Base-by-base conservation (phyloP, 2,113 vertebrate species). In the Pantherophis guttatus region DNA sequence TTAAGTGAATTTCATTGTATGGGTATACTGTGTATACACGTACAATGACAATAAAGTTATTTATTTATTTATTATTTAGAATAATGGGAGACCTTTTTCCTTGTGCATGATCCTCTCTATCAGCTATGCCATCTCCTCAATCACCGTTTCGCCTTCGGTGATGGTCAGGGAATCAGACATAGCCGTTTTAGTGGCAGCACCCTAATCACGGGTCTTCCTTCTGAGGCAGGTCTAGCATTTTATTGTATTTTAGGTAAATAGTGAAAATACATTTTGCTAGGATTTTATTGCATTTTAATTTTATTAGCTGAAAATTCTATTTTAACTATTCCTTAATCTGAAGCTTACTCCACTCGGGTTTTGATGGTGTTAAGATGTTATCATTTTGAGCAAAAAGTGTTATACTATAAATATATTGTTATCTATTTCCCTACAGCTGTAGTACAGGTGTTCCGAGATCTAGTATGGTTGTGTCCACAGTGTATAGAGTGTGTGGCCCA, bases 401-500 rank as follows among this genome's bases (percentile, higher is more conserved):
- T 81, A 75, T 13, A 90, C 48, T 53, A 54, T 33, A 75, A 53
- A 7, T 75, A 23, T 95, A 13, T 62, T 15, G 29, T 90, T 50
- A 24, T 33, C 24, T 75, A 26, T 91, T 44, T 86, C 29, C 75
- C 92, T 94, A 19, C 94, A 99, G 99, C 98, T 0, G 99, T 99
- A 90, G 97, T 99, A 50, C 99, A 99, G 96, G 98, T 98, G 0
- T 98, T 99, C 96, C 98, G 98, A 59, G 99, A 99, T 96, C 98
- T 99, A 97, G 98, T 98, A 1, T 99, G 99, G 99, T 97, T 99
- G 94, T 99, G 98, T 96, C 99, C 99, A 58, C 99, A 99, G 96
- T 99, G 98, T 95, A 98, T 97, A 0, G 95, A 97, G 3, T 97
- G 98, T 0, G 98, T 99, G 94, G 99, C 99, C 95, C 95, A 52